phyloP scores from a whole-genome alignment of 2,797 vertebrate species.

The Siniperca obscura region DNA sequence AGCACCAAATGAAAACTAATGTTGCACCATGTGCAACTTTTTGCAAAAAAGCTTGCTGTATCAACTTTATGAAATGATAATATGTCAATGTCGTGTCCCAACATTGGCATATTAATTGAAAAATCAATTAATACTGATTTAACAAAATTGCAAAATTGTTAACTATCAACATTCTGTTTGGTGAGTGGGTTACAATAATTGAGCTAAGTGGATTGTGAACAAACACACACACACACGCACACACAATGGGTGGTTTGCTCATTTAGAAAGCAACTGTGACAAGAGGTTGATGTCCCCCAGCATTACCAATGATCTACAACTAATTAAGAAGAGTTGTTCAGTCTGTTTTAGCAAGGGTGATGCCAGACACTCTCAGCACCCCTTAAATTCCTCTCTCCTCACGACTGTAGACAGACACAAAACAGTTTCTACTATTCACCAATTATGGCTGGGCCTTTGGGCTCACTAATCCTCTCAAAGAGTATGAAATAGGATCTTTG shows the following conservation, averaged over 20 bases:
- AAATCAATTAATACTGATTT: neutral
- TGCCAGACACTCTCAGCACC: neutral
- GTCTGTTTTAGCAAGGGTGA: neutral
- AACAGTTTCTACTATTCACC: neutral
- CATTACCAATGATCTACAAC: slow-evolving; percentile 14
- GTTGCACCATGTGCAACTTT: neutral
- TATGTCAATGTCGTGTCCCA: neutral
- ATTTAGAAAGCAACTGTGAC: slow-evolving; percentile 16
- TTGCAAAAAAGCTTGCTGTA: too few species aligned
- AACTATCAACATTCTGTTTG: neutral
- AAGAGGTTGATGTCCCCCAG: slow-evolving; percentile 15
- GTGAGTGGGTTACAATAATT: neutral
- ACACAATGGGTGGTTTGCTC: slow-evolving; percentile 22
- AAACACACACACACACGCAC: slow-evolving; percentile 8
- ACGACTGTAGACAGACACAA: neutral
- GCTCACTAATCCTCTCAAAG: slow-evolving; percentile 23
- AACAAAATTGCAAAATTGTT: neutral
- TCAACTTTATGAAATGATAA: neutral
- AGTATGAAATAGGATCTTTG: slow-evolving; percentile 29
- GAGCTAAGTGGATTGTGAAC: slow-evolving; percentile 20
- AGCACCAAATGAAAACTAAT: neutral
- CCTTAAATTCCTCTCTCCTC: neutral
- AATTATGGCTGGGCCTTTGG: neutral
- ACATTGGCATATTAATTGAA: neutral
- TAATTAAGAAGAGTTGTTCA: slow-evolving; percentile 35